phyloP scores from a whole-genome alignment of 2,797 vertebrate genomes.

The Pyrocephalus nanus region DNA sequence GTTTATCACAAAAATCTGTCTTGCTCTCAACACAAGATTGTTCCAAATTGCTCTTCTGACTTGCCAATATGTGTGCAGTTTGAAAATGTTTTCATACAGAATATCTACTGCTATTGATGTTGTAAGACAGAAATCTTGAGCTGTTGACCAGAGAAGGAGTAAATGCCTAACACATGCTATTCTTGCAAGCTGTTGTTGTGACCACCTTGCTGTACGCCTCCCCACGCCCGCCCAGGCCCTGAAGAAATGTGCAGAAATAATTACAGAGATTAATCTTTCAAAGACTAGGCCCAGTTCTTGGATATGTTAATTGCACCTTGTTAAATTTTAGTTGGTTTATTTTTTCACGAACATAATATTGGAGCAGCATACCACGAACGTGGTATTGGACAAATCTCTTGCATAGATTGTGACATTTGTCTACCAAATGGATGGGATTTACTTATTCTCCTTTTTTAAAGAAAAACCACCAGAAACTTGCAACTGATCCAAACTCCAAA shows the following conservation, averaged over 20 bases:
- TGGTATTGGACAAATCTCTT: not conserved
- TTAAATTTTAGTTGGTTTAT: not conserved
- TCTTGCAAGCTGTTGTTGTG: not conserved
- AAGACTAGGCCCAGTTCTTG: not conserved
- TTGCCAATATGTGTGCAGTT: not conserved
- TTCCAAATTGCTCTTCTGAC: not conserved
- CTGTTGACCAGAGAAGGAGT: not conserved
- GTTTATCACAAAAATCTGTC: not conserved
- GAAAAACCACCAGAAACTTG: rapidly evolving
- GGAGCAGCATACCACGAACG: rapidly evolving
- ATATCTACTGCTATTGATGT: not conserved
- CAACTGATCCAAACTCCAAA: not conserved
- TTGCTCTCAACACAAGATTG: not conserved
- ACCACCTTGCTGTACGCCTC: not conserved
- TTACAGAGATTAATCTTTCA: not conserved
- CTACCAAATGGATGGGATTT: not conserved
- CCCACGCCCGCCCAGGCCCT: rapidly evolving
- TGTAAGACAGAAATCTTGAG: not conserved
- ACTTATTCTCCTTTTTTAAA: not conserved
- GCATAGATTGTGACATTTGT: not conserved
- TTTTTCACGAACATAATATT: not conserved
- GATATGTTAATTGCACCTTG: not conserved
- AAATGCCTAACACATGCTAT: not conserved
- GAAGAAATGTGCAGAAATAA: not conserved
- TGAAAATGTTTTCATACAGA: not conserved